phyloP scores from a whole-genome alignment of 2,797 vertebrate genomes.

The Momotus momota region DNA sequence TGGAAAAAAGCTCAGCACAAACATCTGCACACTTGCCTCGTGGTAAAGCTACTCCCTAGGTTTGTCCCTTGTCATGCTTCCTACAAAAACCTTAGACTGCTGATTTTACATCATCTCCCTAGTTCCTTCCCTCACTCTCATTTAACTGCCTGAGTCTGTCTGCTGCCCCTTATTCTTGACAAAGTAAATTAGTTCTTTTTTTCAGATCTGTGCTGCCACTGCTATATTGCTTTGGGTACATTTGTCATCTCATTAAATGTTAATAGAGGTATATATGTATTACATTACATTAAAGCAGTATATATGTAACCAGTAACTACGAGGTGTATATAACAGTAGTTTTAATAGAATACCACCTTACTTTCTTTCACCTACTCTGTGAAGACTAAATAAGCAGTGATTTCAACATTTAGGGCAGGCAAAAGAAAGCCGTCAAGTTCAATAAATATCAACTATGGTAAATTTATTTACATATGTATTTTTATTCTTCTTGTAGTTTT shows the following conservation, averaged over 20 bases:
- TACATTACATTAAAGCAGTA: neutral
- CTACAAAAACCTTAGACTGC: neutral
- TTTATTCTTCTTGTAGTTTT: neutral
- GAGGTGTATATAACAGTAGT: neutral
- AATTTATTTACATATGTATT: neutral
- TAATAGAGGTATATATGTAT: neutral
- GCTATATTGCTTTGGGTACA: neutral
- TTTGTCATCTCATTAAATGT: neutral
- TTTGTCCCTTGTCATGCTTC: neutral
- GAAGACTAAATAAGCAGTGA: neutral
- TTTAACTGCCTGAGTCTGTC: neutral
- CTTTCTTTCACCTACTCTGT: neutral
- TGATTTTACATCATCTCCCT: neutral
- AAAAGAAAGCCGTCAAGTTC: neutral
- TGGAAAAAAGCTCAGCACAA: neutral
- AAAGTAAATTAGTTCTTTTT: neutral
- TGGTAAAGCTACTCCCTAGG: neutral
- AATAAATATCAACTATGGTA: neutral
- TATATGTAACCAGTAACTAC: neutral
- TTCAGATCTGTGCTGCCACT: neutral
- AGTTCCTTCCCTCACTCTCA: neutral
- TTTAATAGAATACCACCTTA: neutral
- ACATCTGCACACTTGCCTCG: neutral
- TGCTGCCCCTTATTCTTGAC: neutral
- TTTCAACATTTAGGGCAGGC: neutral